phyloP scores from a whole-genome alignment of 30 jellyfish, hydroid and myxozoan species.

The Clytia hemisphaerica region DNA sequence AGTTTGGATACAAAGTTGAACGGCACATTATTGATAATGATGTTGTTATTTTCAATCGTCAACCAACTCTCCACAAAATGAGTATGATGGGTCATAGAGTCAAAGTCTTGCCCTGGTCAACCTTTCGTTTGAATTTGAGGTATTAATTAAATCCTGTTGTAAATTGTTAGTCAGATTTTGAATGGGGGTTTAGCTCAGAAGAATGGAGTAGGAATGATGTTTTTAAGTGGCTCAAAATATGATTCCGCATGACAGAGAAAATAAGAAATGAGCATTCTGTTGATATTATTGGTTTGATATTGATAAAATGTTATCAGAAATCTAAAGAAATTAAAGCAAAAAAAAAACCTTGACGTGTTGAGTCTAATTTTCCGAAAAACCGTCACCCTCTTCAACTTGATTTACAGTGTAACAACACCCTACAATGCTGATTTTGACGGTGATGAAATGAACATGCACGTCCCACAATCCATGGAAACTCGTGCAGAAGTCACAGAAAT shows the following conservation, averaged over 20 bases:
- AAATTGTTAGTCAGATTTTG: too few relatives aligned
- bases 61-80: constrained; percentile 98
- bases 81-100: constrained; percentile 99
- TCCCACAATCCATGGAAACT: constrained; percentile 99
- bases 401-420: constrained; percentile 99
- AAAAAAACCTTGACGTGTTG: too few relatives aligned
- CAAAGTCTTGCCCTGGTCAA: constrained; percentile 98
- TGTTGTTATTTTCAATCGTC: constrained; percentile 92
- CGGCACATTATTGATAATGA: constrained; percentile 94
- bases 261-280: too few relatives aligned
- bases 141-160: background rate
- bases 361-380: too few relatives aligned
- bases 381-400: too few relatives aligned
- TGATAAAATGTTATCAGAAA: too few relatives aligned
- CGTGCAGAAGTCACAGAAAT: constrained; percentile 96
- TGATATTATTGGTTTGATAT: too few relatives aligned
- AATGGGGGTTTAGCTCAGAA: too few relatives aligned
- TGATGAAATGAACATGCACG: constrained; percentile 99
- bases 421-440: constrained; percentile 99
- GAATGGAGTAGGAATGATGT: too few relatives aligned
- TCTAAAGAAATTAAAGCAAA: too few relatives aligned
- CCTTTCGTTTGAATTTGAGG: constrained; percentile 96
- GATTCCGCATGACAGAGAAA: too few relatives aligned
- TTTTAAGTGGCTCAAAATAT: too few relatives aligned
- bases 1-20: constrained; percentile 95